These are phyloP conservation scores for Pterophyllum scalare DNA, from an alignment of 2,113 vertebrate species.

Conservation along the genomic window DNA sequence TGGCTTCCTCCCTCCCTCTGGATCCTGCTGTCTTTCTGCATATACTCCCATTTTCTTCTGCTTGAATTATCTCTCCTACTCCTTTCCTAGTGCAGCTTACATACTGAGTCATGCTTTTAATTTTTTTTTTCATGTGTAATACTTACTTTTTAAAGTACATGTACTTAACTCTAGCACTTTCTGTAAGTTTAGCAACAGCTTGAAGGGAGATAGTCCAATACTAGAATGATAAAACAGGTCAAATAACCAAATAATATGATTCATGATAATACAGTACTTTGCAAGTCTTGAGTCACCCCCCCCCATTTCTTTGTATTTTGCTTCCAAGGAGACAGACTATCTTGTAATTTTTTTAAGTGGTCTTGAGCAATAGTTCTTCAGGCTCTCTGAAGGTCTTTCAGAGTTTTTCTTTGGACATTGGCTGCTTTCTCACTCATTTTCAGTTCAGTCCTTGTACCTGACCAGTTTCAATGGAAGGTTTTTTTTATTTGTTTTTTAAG, in stretches of 20 bases:
- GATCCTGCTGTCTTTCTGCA: conserved; percentile 15
- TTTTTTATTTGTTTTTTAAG: neutral
- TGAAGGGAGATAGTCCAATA: neutral
- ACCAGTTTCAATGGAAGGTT: neutral
- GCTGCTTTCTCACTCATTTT: neutral
- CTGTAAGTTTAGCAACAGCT: neutral
- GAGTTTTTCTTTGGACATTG: neutral
- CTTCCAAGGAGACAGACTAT: too few relatives aligned
- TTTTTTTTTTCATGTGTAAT: neutral
- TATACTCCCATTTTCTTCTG: conserved; percentile 12
- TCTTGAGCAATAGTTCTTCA: too few relatives aligned
- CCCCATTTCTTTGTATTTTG: too few relatives aligned
- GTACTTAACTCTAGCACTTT: neutral
- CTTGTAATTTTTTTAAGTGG: too few relatives aligned
- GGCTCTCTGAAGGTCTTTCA: too few relatives aligned
- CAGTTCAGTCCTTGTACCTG: neutral
- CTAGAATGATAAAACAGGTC: neutral
- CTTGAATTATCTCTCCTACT: neutral
- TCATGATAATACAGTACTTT: neutral
- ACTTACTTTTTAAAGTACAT: neutral
- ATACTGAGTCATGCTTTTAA: neutral
- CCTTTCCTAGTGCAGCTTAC: neutral
- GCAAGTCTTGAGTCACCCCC: too few relatives aligned
- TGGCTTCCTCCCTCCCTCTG: conserved; percentile 46
- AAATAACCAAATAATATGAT: neutral